phyloP scores from a whole-genome alignment of 1,140 invertebrate genomes.

The Drosophila orena region DNA sequence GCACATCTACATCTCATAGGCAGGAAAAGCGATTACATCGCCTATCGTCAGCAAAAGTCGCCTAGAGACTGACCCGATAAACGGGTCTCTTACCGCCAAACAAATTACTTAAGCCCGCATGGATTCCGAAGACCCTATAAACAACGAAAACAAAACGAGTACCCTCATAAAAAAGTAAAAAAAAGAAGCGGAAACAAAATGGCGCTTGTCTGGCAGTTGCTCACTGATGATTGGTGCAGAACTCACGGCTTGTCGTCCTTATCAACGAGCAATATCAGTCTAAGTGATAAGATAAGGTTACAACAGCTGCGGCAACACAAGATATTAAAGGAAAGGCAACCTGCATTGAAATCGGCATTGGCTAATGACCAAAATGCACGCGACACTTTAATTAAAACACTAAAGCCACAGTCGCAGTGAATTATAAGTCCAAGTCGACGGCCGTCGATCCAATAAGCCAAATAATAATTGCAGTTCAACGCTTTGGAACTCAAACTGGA shows the following conservation, averaged over 20 bases:
- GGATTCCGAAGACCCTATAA: neutral
- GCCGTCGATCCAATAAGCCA: no score
- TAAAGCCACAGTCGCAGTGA: slow-evolving; percentile 25
- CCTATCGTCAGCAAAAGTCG: slow-evolving; percentile 26
- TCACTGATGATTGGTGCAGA: slow-evolving; percentile 56
- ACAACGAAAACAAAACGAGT: neutral
- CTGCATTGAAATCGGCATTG: slow-evolving; percentile 5
- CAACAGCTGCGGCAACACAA: slow-evolving; percentile 5
- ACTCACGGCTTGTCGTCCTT: slow-evolving; percentile 30
- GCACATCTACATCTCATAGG: neutral
- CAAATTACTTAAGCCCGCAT: slow-evolving; percentile 18
- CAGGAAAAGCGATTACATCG: slow-evolving; percentile 26
- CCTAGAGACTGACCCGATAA: slow-evolving; percentile 25
- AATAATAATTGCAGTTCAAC: neutral
- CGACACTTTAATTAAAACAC: slow-evolving; percentile 78
- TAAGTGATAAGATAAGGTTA: slow-evolving; percentile 62
- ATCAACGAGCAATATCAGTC: slow-evolving; percentile 50
- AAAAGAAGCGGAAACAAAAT: slow-evolving; percentile 58
- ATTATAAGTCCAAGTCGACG: neutral
- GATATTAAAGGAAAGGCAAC: neutral
- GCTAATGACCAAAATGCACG: slow-evolving; percentile 42
- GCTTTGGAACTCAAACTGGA: no score
- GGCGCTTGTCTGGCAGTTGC: slow-evolving; percentile 40
- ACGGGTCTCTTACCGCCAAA: slow-evolving; percentile 1
- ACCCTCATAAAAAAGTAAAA: slow-evolving; percentile 19